Evolutionary conservation across 2,888 invertebrate species (phyloP), one percentile per base, ranked within the genome.

Genomic region (Brachyptera putata): DNA sequence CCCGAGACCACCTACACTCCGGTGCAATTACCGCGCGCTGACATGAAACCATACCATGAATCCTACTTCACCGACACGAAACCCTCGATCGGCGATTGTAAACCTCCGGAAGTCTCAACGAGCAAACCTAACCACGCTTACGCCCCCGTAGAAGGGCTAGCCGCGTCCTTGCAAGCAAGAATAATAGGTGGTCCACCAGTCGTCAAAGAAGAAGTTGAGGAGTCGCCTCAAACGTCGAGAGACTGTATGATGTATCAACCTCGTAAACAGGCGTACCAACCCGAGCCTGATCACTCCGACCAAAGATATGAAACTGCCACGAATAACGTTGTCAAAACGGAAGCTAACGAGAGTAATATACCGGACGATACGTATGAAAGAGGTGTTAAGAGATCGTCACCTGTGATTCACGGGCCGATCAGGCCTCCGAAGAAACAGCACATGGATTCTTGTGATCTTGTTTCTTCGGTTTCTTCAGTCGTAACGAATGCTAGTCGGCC

Each of bases 161-260:
- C 92, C 22, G 91, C 91, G 56, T 89, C 89, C 58, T 75, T 91
- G 64, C 91, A 91, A 72, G 89, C 88, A 61, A 82, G 90, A 67
- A 87, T 91, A 66, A 79, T 91, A 77, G 67, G 83, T 76, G 74
- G 82, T 76, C 76, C 50, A 67, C 70, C 53, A 66, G 67, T 58
- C 63, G 68, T 64, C 21, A 64, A 63, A 46, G 63, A 61, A 41
- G 64, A 64, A 46, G 43, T 39, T 14, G 62, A 43, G 66, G 68
- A 37, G 66, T 66, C 41, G 66, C 63, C 36, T 64, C 68, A 3
- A 64, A 66, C 14, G n/a, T n/a, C n/a, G n/a, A n/a, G n/a, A n/a
- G 61, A 63, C 58, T 62, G 65, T 55, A 59, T 55, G 56, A 49
- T 63, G 46, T 61, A 58, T 46, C 43, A 55, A 22, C 37, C 13